Conservation (phyloP, 37 sponge, comb jelly and placozoan genomes). For the Lycopodina hypogea region DNA sequence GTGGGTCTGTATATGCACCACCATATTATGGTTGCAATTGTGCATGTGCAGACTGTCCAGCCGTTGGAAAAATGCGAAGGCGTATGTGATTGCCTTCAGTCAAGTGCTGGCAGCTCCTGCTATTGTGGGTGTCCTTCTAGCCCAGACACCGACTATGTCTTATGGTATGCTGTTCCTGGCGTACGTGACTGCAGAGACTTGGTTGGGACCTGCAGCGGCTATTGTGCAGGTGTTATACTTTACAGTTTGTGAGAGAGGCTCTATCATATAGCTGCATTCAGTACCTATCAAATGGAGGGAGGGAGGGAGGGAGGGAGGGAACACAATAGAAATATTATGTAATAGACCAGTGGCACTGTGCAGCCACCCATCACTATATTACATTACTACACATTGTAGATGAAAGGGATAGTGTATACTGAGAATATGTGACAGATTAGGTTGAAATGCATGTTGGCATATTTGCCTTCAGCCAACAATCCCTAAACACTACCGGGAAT, state of each 20-base stretch:
- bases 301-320: neutral
- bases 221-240: constrained; percentile 64
- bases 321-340: too few relatives aligned
- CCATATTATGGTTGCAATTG: too few relatives aligned
- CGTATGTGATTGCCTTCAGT: constrained; percentile 52
- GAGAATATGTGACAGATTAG: too few relatives aligned
- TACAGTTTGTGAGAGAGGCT: neutral
- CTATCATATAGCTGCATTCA: too few relatives aligned
- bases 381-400: too few relatives aligned
- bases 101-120: constrained; percentile 75
- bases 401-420: too few relatives aligned
- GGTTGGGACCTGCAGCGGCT: constrained; percentile 88
- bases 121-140: constrained; percentile 65
- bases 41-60: constrained; percentile 37
- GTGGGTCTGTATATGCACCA: too few relatives aligned
- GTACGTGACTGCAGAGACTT: constrained; percentile 87
- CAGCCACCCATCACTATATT: too few relatives aligned
- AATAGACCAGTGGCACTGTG: too few relatives aligned
- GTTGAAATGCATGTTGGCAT: too few relatives aligned
- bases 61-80: constrained; percentile 46
- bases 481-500: too few relatives aligned
- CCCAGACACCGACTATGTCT: constrained; percentile 56
- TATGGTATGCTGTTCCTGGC: constrained; percentile 82
- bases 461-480: too few relatives aligned
- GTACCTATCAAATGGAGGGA: neutral